These are phyloP conservation scores for Choristoneura fumiferana DNA, from an alignment of 1,140 invertebrate genomes.

Conservation along the genomic window DNA sequence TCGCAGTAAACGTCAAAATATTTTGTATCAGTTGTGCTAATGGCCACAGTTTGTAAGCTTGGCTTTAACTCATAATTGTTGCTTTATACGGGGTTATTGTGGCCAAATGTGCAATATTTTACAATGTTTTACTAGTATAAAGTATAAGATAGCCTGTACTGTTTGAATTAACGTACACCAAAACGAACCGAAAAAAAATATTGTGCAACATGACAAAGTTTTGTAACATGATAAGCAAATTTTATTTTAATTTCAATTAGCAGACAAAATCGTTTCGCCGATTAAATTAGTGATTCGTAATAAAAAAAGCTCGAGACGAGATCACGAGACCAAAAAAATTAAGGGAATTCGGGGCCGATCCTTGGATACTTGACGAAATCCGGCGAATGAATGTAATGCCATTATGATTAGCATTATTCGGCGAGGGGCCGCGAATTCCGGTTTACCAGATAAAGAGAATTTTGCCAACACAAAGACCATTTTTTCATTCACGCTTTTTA, in stretches of 20 bases:
- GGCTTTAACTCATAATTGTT: conserved; percentile 68
- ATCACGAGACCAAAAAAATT: conserved; percentile 43
- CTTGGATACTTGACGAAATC: conserved; percentile 67
- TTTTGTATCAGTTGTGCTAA: conserved; percentile 72
- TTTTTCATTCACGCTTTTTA: conserved; percentile 60
- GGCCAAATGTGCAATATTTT: conserved; percentile 54
- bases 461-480: conserved; percentile 61
- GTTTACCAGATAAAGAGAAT: conserved; percentile 71
- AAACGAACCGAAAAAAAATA: too few relatives aligned
- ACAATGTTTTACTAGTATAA: conserved; percentile 33
- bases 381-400: conserved; percentile 71
- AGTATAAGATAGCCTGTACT: too few relatives aligned
- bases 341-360: conserved; percentile 50
- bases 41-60: conserved; percentile 57
- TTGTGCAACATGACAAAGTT: too few relatives aligned
- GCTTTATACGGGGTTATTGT: conserved; percentile 51
- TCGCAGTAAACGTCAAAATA: conserved; percentile 69
- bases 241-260: conserved; percentile 37
- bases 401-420: conserved; percentile 75
- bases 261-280: conserved; percentile 40
- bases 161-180: too few relatives aligned
- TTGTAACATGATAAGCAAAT: conserved; percentile 34
- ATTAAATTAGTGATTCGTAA: conserved; percentile 55
- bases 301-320: conserved; percentile 47
- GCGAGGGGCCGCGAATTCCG: conserved; percentile 63